phyloP scores from a whole-genome alignment of 2,113 vertebrate species.

The Propithecus coquereli region DNA sequence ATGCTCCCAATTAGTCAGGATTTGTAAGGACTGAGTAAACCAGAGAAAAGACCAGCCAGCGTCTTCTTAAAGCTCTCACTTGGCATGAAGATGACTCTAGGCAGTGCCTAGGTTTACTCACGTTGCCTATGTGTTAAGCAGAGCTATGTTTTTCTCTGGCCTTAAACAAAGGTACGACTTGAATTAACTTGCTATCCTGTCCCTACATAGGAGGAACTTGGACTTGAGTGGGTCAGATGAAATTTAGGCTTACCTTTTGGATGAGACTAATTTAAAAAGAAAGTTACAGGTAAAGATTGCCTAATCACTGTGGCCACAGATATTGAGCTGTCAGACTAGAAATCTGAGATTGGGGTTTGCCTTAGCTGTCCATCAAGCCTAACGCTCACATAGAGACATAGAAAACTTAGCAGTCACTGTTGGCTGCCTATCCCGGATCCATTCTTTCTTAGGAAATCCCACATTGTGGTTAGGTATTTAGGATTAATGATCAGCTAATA shows the following conservation, averaged over 20 bases:
- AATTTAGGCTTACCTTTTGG: background rate
- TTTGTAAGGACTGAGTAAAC: conserved; percentile 18
- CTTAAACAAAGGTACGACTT: background rate
- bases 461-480: background rate
- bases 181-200: background rate
- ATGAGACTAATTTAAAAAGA: background rate
- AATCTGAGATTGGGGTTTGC: background rate
- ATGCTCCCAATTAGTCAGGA: background rate
- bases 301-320: background rate
- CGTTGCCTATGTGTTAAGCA: background rate
- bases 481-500: background rate
- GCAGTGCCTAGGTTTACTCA: background rate
- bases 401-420: background rate
- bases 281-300: background rate
- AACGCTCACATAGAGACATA: background rate
- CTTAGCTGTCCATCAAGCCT: background rate
- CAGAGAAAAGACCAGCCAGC: background rate
- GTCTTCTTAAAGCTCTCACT: background rate
- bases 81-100: background rate
- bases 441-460: background rate
- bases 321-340: background rate
- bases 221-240: background rate
- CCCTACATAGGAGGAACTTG: background rate
- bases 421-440: background rate
- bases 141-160: background rate